phyloP scores from a whole-genome alignment of 2,888 invertebrate species.

The Tenthredo mesomela region DNA sequence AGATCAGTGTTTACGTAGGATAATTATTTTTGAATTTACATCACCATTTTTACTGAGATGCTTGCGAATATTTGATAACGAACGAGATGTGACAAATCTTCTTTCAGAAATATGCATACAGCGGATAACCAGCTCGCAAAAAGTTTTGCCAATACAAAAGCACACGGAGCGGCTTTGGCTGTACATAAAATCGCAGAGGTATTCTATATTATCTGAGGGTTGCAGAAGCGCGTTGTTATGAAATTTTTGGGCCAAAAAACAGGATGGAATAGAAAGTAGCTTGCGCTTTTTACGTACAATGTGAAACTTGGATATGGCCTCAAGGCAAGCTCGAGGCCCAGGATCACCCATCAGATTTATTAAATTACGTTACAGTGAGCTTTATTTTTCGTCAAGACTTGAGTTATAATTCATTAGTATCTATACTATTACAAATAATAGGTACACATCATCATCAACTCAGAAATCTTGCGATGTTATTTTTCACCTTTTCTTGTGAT shows the following conservation, averaged over 20 bases:
- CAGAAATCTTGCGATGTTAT: background rate
- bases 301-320: background rate
- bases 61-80: background rate
- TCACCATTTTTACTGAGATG: background rate
- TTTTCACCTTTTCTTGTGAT: background rate
- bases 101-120: background rate
- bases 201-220: background rate
- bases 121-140: background rate
- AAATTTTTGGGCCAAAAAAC: background rate
- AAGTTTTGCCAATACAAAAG: background rate
- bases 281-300: background rate
- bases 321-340: background rate
- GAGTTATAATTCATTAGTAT: background rate
- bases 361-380: background rate
- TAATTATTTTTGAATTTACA: background rate
- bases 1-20: background rate
- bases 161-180: background rate
- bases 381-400: background rate
- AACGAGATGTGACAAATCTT: background rate
- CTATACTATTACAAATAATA: too few relatives aligned
- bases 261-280: background rate
- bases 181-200: background rate
- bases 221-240: background rate
- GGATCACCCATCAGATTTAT: background rate
- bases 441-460: too few relatives aligned